Conservation (phyloP, 2,113 vertebrate species). For the Crotalus helleri region DNA sequence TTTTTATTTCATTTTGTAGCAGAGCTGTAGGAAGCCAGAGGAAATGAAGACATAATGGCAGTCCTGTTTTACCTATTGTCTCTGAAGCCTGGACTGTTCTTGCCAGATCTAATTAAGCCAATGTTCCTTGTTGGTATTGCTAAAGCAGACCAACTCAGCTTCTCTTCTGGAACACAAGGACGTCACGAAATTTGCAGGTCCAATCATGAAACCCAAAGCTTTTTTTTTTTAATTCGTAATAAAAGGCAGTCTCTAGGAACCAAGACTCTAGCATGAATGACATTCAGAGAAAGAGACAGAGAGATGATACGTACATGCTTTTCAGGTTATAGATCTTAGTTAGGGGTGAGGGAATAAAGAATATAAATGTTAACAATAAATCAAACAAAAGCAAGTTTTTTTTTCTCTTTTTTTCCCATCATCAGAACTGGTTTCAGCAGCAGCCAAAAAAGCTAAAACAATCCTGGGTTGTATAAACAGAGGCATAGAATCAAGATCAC, state of each 20-base stretch:
- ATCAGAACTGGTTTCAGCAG: not conserved
- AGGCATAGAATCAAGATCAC: too few species aligned
- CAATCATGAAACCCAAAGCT: not conserved
- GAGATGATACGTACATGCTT: not conserved
- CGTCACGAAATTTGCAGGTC: not conserved
- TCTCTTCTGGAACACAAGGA: not conserved
- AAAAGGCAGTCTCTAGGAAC: not conserved
- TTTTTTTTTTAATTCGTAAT: not conserved
- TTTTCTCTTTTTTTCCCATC: not conserved
- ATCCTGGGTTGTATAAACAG: too few species aligned
- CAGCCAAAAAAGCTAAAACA: too few species aligned
- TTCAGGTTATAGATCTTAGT: not conserved
- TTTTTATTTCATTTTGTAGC: not conserved
- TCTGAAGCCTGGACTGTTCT: not conserved
- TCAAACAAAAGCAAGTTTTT: not conserved
- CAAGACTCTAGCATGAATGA: not conserved
- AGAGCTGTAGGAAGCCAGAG: not conserved
- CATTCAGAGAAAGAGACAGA: not conserved
- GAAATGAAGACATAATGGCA: not conserved
- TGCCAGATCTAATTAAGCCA: not conserved
- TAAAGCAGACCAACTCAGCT: not conserved
- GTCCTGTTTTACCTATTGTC: not conserved
- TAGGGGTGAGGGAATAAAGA: not conserved
- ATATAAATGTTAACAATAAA: not conserved
- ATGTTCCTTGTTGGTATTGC: slow-evolving; percentile 4